phyloP scores from a whole-genome alignment of 2,888 invertebrate genomes.

The Drosophila percnosoma region DNA sequence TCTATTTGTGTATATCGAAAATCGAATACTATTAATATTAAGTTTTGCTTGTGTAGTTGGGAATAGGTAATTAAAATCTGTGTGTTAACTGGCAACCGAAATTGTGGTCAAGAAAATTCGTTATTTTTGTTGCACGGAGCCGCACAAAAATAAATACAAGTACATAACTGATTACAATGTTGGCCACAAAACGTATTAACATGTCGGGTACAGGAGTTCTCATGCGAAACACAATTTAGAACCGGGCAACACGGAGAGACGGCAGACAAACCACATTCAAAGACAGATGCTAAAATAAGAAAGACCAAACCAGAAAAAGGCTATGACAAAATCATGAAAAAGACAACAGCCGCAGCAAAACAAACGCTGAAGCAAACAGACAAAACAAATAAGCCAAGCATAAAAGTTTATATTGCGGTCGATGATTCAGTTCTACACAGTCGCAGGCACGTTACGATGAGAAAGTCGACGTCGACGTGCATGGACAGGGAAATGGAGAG shows the following conservation, averaged over 20 bases:
- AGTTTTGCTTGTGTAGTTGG: not conserved
- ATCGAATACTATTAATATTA: not conserved
- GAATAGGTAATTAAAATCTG: slow-evolving; percentile 12
- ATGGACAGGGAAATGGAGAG: slow-evolving; percentile 9
- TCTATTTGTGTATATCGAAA: not conserved
- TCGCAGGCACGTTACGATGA: slow-evolving; percentile 26
- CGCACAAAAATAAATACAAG: slow-evolving; percentile 1
- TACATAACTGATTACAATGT: slow-evolving; percentile 67
- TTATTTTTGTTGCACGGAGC: not conserved
- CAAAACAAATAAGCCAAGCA: slow-evolving; percentile 80
- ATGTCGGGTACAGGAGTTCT: slow-evolving; percentile 62
- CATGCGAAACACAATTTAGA: slow-evolving; percentile 41
- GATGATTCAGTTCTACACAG: slow-evolving; percentile 71
- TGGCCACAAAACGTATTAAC: slow-evolving; percentile 77
- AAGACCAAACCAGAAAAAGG: slow-evolving; percentile 25
- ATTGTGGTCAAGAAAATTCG: not conserved
- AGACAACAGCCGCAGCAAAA: slow-evolving; percentile 57
- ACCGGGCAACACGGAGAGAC: slow-evolving; percentile 9
- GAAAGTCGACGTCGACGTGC: slow-evolving; percentile 18
- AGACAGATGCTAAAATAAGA: slow-evolving; percentile 42
- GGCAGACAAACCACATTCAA: slow-evolving; percentile 27
- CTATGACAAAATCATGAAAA: slow-evolving; percentile 55
- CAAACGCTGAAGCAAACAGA: slow-evolving; percentile 54
- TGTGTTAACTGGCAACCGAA: not conserved
- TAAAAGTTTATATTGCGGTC: slow-evolving; percentile 80